Conservation (phyloP, 2,113 vertebrate species). For the Zosterops hypoxanthus region DNA sequence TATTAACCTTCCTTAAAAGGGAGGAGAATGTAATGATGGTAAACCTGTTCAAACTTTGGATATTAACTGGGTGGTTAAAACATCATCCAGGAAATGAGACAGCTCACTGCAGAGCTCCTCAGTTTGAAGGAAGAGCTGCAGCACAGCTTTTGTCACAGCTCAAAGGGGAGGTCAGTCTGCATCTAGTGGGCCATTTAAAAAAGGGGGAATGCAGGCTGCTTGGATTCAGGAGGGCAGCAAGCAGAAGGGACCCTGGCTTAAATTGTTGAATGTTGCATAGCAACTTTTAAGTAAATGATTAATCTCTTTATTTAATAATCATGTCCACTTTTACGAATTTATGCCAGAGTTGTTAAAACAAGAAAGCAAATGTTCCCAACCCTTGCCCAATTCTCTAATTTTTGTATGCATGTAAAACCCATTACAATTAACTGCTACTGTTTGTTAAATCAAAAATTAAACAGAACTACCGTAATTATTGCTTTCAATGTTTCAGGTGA, state of each 20-base stretch:
- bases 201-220: neutral
- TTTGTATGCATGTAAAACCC: neutral
- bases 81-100: neutral
- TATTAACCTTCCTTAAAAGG: neutral
- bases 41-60: neutral
- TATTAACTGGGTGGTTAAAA: neutral
- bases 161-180: neutral
- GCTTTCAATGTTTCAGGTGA: slow-evolving; percentile 71
- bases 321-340: neutral
- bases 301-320: neutral
- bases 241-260: neutral
- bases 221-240: neutral
- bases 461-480: neutral
- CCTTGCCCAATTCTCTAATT: neutral
- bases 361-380: neutral
- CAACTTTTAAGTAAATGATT: neutral
- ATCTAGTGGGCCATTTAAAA: neutral
- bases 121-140: neutral
- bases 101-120: neutral
- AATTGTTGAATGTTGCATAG: neutral
- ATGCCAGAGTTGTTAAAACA: neutral
- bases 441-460: neutral
- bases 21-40: neutral
- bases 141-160: neutral
- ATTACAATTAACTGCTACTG: neutral